Evolutionary conservation across 2,113 vertebrate species (phyloP), one percentile per base, ranked within the genome.

Genomic region (Myocastor coypus): DNA sequence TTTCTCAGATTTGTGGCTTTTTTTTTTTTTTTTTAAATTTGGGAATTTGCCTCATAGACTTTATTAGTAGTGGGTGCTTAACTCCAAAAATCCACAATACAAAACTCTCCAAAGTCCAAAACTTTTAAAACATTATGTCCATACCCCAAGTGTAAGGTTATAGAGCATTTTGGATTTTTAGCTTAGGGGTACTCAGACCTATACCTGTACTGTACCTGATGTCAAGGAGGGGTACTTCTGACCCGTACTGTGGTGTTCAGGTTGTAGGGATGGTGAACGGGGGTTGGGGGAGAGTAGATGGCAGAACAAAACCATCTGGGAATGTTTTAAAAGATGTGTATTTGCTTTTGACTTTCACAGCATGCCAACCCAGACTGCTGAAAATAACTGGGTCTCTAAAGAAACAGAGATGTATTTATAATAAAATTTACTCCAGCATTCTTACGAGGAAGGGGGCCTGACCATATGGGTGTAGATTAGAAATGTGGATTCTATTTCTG

Each of bases 281-380:
- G 84, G 17, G 1, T 46, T 40, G n/a, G 77, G 9, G 26, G 32
- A 14, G 24, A 34, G 37, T 57, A 61, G 63, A 26, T 66, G 61
- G 42, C 66, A 37, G 68, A 42, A 73, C 64, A 3, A 69, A 81
- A n/a, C 68, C 19, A 40, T 87, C 95, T 97, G 88, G 91, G 91
- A 94, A 32, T 75, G 32, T 73, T 71, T 92, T 83, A 57, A 13
- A 83, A 77, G 85, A 24, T 91, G 46, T 94, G 66, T 86, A 46
- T 95, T 96, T 96, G 87, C 87, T 94, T 96, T 94, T 85, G 80
- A 84, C 93, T 96, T 95, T 95, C 91, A 96, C 40, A 92, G 84
- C 89, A 55, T 83, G 83, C 40, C 69, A 97, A 34, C 86, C 30
- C 57, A 95, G 87, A 55, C 81, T 95, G n/a, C 94, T 94, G 89